Percentiles rank a stretch among this genome's conserved stretches.
Evolutionary conservation across 1,140 invertebrate species (phyloP).

Genomic region (Lasioglossum baleicum): DNA sequence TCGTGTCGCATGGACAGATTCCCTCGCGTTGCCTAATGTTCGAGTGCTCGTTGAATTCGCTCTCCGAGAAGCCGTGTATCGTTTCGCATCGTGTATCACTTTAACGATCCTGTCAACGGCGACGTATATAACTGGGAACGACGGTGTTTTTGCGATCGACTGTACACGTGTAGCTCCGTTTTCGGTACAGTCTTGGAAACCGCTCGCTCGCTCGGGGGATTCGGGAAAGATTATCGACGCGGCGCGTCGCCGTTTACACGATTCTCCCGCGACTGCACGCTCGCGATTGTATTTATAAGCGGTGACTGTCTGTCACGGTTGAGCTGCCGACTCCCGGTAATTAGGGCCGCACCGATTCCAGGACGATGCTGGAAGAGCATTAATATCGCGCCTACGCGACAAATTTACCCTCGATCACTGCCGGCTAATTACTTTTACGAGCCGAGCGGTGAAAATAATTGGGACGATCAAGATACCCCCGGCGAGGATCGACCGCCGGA

Average conservation of each 20-base stretch:
- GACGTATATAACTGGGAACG: conserved; percentile 34
- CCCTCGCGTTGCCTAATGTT: conserved; percentile 17
- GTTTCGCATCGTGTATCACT: conserved; percentile 13
- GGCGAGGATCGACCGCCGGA: background rate
- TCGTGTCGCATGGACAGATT: background rate
- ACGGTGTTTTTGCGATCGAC: background rate
- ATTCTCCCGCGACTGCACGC: background rate
- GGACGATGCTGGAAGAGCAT: background rate
- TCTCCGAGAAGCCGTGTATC: background rate
- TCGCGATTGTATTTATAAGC: conserved; percentile 34
- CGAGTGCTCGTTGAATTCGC: background rate
- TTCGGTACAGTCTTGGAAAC: no score
- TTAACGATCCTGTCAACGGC: conserved; percentile 27
- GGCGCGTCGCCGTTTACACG: background rate
- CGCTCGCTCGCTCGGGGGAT: no score
- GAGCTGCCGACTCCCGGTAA: conserved; percentile 22
- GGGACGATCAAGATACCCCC: background rate
- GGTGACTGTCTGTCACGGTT: conserved; percentile 43
- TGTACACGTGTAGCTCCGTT: no score
- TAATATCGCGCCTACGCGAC: background rate
- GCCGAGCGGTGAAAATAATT: conserved; percentile 1
- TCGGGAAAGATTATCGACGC: no score
- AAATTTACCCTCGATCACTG: background rate
- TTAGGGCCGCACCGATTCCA: conserved; percentile 23
- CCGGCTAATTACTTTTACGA: conserved; percentile 8